Percentiles rank a stretch among this genome's conserved stretches.
phyloP scores from a whole-genome alignment of 2,113 vertebrate genomes.

The Ailuropoda melanoleuca region DNA sequence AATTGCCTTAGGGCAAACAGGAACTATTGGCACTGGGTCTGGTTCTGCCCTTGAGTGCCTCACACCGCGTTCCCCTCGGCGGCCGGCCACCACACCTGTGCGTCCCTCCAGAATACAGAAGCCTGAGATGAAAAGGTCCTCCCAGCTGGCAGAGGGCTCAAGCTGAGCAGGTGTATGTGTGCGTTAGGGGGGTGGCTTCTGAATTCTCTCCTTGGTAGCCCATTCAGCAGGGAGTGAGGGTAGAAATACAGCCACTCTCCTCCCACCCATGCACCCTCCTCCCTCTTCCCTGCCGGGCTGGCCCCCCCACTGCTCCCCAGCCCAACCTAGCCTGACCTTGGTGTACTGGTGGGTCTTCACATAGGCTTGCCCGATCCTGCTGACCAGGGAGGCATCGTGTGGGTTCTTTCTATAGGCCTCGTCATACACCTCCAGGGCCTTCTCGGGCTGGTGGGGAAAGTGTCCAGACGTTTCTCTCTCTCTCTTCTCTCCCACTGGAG shows the following conservation, averaged over 20 bases:
- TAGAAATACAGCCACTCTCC: not conserved
- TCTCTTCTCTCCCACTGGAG: not conserved
- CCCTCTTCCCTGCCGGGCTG: not conserved
- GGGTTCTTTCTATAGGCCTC: conserved; percentile 82
- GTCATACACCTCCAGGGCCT: conserved; percentile 85
- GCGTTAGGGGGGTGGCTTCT: too few relatives aligned
- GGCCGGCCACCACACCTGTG: not conserved
- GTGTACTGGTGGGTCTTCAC: conserved; percentile 86
- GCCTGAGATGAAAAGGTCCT: not conserved
- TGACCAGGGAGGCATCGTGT: conserved; percentile 80
- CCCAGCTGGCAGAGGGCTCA: not conserved
- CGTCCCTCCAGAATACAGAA: not conserved
- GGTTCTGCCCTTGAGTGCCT: not conserved
- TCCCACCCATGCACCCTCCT: not conserved
- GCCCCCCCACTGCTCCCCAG: too few relatives aligned
- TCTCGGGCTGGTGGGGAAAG: conserved; percentile 83
- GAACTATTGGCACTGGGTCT: not conserved
- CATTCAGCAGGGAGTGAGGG: not conserved
- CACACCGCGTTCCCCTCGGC: not conserved
- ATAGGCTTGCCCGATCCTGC: conserved; percentile 85
- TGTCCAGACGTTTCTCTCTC: not conserved
- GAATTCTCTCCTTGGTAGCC: not conserved
- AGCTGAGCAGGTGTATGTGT: not conserved
- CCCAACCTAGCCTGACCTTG: conserved; percentile 79
- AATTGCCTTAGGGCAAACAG: conserved; percentile 79